phyloP scores from a whole-genome alignment of 2,797 vertebrate genomes.

The Euthynnus affinis region DNA sequence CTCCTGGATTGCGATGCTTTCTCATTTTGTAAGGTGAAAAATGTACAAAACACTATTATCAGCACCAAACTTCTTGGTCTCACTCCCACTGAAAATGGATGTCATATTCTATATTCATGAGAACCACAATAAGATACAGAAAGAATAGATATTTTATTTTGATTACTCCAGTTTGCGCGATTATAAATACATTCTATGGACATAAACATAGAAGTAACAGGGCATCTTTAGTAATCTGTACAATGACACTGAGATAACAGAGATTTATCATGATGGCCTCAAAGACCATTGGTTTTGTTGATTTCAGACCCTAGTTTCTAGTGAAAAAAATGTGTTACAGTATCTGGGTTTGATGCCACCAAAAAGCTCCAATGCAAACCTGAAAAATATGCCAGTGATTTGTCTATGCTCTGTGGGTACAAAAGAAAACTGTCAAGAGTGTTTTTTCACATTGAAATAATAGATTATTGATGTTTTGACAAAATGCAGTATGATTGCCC shows the following conservation, averaged over 20 bases:
- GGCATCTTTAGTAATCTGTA: constrained; percentile 74
- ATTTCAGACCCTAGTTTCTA: constrained; percentile 52
- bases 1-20: constrained; percentile 33
- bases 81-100: constrained; percentile 37
- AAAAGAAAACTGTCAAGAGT: constrained; percentile 50
- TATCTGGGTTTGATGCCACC: constrained; percentile 56
- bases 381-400: constrained; percentile 68
- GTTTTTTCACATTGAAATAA: constrained; percentile 61
- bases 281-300: constrained; percentile 57
- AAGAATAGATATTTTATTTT: constrained; percentile 81
- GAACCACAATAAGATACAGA: constrained; percentile 74
- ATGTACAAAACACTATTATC: constrained; percentile 63
- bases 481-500: constrained; percentile 63
- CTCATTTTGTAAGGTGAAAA: constrained; percentile 50
- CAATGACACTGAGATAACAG: constrained; percentile 72
- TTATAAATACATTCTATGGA: constrained; percentile 82
- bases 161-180: constrained; percentile 70
- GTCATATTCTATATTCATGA: constrained; percentile 68
- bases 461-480: constrained; percentile 69
- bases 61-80: constrained; percentile 42
- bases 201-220: constrained; percentile 78
- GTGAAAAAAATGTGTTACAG: constrained; percentile 67
- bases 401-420: constrained; percentile 45
- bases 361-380: constrained; percentile 55
- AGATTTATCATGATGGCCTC: constrained; percentile 63